Percentiles rank a stretch among this genome's conserved stretches.
Evolutionary conservation across 2,888 invertebrate species (phyloP).

Genomic region (Tachina fera): DNA sequence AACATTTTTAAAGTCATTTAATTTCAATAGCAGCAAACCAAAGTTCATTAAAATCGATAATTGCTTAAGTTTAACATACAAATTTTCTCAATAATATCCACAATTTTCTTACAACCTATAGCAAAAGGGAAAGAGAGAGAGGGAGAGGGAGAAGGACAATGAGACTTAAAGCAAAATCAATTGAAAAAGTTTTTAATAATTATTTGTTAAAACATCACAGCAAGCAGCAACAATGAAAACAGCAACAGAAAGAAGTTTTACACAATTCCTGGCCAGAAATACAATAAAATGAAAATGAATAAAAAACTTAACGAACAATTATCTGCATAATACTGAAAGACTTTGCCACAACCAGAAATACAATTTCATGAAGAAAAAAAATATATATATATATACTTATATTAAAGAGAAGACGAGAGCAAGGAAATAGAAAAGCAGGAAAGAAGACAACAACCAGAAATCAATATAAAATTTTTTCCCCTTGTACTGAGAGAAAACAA

Average conservation of each 20-base stretch:
- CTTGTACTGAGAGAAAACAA: slow-evolving; percentile 37
- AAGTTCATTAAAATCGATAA: slow-evolving; percentile 65
- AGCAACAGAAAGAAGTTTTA: slow-evolving; percentile 30
- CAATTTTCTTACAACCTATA: slow-evolving; percentile 43
- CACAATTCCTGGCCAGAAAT: slow-evolving; percentile 13
- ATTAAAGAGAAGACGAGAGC: background rate
- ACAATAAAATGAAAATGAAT: slow-evolving; percentile 25
- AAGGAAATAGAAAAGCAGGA: slow-evolving; percentile 6
- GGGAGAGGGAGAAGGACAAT: too few species aligned
- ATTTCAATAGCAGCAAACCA: slow-evolving; percentile 29
- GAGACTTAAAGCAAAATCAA: slow-evolving; percentile 22
- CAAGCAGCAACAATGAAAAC: slow-evolving; percentile 29
- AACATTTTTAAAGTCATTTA: slow-evolving; percentile 50
- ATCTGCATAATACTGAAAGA: slow-evolving; percentile 67
- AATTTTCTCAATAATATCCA: background rate
- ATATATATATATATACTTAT: background rate
- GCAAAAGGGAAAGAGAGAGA: background rate
- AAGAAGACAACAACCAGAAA: slow-evolving; percentile 25
- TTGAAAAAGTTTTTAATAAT: slow-evolving; percentile 67
- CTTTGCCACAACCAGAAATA: slow-evolving; percentile 19
- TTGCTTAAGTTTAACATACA: slow-evolving; percentile 49
- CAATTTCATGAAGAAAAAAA: background rate
- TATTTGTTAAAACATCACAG: slow-evolving; percentile 64
- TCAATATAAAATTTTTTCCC: slow-evolving; percentile 53
- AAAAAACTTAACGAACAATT: slow-evolving; percentile 65